Evolutionary conservation across 2,797 vertebrate species (phyloP), one percentile per base, ranked within the genome.

Genomic region (Taenioides sp.): DNA sequence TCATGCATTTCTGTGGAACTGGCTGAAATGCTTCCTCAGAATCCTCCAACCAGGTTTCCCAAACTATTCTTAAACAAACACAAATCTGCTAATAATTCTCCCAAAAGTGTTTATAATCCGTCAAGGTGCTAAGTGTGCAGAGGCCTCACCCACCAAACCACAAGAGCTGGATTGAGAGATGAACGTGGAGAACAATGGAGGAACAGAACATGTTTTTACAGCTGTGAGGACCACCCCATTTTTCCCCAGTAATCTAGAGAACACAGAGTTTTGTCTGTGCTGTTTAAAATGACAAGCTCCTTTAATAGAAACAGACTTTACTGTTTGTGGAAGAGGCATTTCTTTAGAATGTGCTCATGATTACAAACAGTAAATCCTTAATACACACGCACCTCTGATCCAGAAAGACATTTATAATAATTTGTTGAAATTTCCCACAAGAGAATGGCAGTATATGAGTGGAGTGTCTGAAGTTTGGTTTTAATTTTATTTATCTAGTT

Each of bases 81-180:
- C 22, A 63, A 63, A 63, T 63, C 20, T 14, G 9, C 61, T 37
- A 11, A 22, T 22, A 22, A 37, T 63, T 63, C 34, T 22, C 18
- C 60, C 28, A 62, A 34, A 61, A 31, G 31, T n/a, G 31, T 37
- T 62, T 62, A 37, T 18, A 62, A 62, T 34, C 60, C 3, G 9
- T 62, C 60, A 62, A 37, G 18, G 60, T 62, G 60, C 60, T 20
- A 63, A 63, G n/a, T 63, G 61, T 63, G 61, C 34, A n/a, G 25
- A 2, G 17, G 31, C 34, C 61, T 63, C 31, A 6, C 59, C 34
- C 61, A 37, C 20, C 14, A 40, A 63, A 31, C 61, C 31, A 40
- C 61, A 40, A 63, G 31, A 11, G 7, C 7, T 37, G 9, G 18
- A 31, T 61, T 43, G 12, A 16, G 43, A 47, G 18, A 20, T 37